These are phyloP conservation scores for Dasyprocta punctata DNA, from an alignment of 2,113 vertebrate species.

Conservation along the genomic window DNA sequence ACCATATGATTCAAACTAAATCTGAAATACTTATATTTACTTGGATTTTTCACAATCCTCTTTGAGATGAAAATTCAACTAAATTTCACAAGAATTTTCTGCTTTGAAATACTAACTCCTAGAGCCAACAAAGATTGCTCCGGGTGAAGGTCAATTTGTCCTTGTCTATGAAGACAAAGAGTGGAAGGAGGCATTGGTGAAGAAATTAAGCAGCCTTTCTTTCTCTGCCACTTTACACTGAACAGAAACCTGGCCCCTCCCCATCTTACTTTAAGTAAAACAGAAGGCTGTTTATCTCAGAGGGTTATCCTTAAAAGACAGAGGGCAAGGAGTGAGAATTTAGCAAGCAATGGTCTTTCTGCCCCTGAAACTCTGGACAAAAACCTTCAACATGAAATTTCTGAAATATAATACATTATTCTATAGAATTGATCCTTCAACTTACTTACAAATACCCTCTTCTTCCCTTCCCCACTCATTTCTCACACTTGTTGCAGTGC, in stretches of 20 bases:
- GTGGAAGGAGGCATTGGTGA: background rate
- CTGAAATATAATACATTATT: background rate
- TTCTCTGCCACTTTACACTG: background rate
- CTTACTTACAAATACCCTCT: background rate
- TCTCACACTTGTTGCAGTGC: background rate
- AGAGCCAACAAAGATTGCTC: background rate
- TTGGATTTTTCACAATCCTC: background rate
- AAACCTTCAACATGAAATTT: background rate
- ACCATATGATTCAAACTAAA: background rate
- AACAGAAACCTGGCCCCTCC: background rate
- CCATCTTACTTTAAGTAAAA: background rate
- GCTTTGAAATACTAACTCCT: background rate
- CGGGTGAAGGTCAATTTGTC: background rate
- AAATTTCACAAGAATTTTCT: background rate
- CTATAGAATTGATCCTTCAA: background rate
- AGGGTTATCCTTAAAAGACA: background rate
- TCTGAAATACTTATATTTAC: background rate
- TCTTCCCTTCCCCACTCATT: background rate
- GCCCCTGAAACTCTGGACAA: background rate
- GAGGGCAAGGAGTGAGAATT: background rate
- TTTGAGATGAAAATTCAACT: slow-evolving; percentile 3
- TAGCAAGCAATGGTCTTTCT: background rate
- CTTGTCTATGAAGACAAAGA: background rate
- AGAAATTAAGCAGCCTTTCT: background rate
- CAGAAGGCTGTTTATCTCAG: background rate